These are phyloP conservation scores for Numenius phaeopus DNA, from an alignment of 2,797 vertebrate species.

Conservation along the genomic window DNA sequence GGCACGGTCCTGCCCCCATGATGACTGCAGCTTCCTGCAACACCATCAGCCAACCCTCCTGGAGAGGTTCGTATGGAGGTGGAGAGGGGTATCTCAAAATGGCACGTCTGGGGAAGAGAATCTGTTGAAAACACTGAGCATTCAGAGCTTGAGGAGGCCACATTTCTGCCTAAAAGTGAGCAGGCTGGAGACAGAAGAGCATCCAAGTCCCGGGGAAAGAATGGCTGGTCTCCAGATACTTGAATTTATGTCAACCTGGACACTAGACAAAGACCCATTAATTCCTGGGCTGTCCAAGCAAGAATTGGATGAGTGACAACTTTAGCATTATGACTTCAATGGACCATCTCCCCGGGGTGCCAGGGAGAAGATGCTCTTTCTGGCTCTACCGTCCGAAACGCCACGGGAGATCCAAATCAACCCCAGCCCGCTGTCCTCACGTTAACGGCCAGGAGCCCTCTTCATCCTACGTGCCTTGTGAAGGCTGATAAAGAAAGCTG, in stretches of 20 bases:
- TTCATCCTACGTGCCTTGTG: not conserved
- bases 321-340: not conserved
- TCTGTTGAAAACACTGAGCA: not conserved
- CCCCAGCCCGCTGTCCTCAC: rapidly evolving
- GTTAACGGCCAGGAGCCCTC: not conserved
- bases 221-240: not conserved
- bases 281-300: constrained; percentile 24
- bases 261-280: constrained; percentile 7
- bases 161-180: not conserved
- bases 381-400: not conserved
- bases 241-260: constrained; percentile 46
- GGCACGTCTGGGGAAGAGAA: not conserved
- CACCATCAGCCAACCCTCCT: not conserved
- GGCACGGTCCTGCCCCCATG: rapidly evolving
- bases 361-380: not conserved
- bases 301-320: constrained; percentile 19
- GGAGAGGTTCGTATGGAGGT: rapidly evolving
- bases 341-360: not conserved
- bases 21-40: not conserved
- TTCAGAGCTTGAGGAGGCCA: not conserved
- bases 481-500: not conserved
- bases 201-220: not conserved
- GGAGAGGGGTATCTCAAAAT: not conserved
- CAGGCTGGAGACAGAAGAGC: not conserved
- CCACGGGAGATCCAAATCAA: not conserved